Conservation (phyloP, 2,113 vertebrate genomes). For the Lontra canadensis region DNA sequence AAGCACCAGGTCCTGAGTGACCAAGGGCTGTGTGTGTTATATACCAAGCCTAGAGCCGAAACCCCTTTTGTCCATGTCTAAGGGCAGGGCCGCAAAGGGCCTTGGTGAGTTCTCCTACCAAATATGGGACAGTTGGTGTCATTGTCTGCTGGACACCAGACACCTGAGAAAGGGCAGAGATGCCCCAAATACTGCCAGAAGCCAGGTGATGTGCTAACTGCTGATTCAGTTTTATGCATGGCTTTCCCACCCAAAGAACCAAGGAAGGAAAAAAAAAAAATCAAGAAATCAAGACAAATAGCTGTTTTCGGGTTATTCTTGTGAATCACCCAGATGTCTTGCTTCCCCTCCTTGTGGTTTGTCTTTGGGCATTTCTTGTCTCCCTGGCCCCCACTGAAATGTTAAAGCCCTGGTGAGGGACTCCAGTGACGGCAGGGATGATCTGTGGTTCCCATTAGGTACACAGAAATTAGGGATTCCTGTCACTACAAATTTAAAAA, state of each 20-base stretch:
- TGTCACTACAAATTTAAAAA: neutral
- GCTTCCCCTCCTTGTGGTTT: neutral
- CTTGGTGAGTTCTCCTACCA: neutral
- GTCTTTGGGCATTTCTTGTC: neutral
- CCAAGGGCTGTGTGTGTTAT: neutral
- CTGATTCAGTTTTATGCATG: neutral
- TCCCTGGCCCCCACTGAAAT: neutral
- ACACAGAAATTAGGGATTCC: neutral
- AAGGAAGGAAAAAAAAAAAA: neutral
- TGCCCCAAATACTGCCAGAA: neutral
- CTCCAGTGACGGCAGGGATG: neutral
- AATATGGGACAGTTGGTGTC: neutral
- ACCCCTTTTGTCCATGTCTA: neutral
- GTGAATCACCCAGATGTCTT: neutral
- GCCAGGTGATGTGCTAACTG: neutral
- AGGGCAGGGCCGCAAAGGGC: neutral
- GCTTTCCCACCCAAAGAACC: neutral
- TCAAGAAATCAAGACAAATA: neutral
- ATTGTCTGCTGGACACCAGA: neutral
- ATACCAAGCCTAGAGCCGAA: neutral
- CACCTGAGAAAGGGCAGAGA: neutral
- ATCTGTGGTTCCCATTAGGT: neutral
- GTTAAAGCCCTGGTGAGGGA: neutral
- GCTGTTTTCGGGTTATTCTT: neutral
- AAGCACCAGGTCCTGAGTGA: neutral